A percentile compares a stretch with the other conserved stretches of the same genome.
Conservation (phyloP, 2,113 vertebrate genomes). For the Maccullochella peelii region DNA sequence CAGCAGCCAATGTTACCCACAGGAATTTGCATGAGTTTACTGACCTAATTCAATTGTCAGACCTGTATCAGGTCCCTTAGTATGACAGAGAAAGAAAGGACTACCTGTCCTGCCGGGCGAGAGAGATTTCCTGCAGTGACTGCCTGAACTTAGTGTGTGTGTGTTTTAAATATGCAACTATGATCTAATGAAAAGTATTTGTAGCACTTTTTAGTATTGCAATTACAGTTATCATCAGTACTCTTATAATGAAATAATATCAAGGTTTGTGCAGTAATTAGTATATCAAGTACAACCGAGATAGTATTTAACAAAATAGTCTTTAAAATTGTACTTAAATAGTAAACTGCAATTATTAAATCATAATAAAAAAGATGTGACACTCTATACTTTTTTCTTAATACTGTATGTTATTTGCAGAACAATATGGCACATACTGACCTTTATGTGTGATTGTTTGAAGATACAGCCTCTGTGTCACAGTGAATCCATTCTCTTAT, state of each 20-base stretch:
- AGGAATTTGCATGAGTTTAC: not conserved
- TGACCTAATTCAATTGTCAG: not conserved
- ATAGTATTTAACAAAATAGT: not conserved
- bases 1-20: not conserved
- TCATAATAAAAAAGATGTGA: not conserved
- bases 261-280: not conserved
- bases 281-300: not conserved
- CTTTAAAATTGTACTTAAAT: not conserved
- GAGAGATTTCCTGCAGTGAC: not conserved
- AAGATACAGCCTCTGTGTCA: not conserved
- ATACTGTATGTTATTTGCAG: not conserved
- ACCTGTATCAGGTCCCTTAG: not conserved
- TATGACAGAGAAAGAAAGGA: not conserved
- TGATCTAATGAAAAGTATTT: not conserved
- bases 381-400: not conserved
- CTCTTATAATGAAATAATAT: not conserved
- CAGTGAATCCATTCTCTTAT: not conserved
- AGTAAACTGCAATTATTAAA: not conserved
- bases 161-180: not conserved
- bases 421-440: constrained; percentile 12
- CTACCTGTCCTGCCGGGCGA: not conserved
- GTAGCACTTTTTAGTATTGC: not conserved
- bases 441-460: constrained; percentile 13
- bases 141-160: not conserved
- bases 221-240: too few species aligned